Evolutionary conservation across 2,113 vertebrate species (phyloP).

Genomic region (Microtus ochrogaster): DNA sequence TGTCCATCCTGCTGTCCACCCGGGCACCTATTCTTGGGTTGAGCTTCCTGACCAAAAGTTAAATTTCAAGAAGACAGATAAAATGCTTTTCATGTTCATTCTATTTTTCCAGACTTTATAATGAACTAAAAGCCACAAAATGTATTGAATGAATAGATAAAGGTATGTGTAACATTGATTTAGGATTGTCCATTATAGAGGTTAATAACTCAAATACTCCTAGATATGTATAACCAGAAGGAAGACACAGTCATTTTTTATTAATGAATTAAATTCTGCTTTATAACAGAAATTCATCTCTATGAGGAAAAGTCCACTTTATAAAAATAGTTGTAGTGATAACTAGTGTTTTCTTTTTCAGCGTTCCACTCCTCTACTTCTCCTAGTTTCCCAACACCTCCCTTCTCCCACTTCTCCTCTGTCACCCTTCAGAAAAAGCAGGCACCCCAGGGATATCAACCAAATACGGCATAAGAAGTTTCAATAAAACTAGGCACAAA

Average conservation of each 20-base stretch:
- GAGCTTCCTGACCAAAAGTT: neutral
- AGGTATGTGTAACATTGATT: neutral
- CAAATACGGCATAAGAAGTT: neutral
- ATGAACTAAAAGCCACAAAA: neutral
- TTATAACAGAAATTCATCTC: neutral
- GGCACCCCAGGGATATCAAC: neutral
- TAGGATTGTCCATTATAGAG: neutral
- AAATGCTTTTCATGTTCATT: neutral
- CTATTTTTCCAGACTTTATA: neutral
- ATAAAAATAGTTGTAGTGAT: neutral
- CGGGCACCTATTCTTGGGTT: neutral
- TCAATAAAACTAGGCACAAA: neutral
- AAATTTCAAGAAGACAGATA: neutral
- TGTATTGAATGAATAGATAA: neutral
- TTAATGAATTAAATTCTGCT: slow-evolving; percentile 1
- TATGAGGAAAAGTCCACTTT: neutral
- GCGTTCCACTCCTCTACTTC: too few species aligned
- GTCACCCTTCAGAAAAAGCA: neutral
- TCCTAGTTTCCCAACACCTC: neutral
- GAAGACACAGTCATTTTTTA: neutral
- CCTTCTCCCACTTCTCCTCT: neutral
- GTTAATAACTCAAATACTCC: neutral
- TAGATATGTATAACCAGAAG: neutral
- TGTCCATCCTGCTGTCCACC: neutral
- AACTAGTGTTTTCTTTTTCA: neutral